Evolutionary conservation across 2,888 invertebrate genomes (phyloP).

Genomic region (Andrena bucephala): DNA sequence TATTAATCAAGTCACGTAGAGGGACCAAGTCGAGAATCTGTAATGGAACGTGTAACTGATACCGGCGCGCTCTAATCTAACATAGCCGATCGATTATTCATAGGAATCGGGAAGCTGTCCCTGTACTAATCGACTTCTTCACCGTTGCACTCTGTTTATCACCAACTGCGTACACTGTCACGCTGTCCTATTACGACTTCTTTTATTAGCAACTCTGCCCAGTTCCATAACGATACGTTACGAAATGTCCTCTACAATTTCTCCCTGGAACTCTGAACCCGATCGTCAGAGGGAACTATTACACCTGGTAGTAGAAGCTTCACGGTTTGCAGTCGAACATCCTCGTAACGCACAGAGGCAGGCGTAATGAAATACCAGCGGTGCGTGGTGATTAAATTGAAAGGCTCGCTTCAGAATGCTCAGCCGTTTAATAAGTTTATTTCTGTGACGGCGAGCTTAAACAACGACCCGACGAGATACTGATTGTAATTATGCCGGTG

Average conservation of each 20-base stretch:
- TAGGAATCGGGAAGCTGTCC: constrained; percentile 21
- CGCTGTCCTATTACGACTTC: no score
- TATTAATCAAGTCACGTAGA: constrained; percentile 65
- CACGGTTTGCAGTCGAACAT: background rate
- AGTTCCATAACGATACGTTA: no score
- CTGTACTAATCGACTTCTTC: constrained; percentile 25
- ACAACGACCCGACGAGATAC: constrained; percentile 5
- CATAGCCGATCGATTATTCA: constrained; percentile 32
- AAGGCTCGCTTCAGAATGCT: constrained; percentile 7
- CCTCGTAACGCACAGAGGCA: background rate
- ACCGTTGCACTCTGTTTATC: background rate
- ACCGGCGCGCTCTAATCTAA: background rate
- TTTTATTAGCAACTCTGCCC: no score
- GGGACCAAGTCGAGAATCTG: constrained; percentile 43
- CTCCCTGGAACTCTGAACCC: no score
- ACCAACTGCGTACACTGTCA: background rate
- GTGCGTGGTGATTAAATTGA: constrained; percentile 22
- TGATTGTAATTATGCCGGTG: constrained; percentile 43
- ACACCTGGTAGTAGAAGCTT: no score
- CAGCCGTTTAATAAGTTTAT: constrained; percentile 34
- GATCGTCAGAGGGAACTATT: no score
- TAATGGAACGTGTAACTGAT: constrained; percentile 41
- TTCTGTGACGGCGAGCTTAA: constrained; percentile 6
- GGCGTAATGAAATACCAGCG: background rate
- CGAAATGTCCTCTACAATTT: no score